Base-by-base conservation (phyloP, 2,113 vertebrate genomes). In the Barbus barbus region DNA sequence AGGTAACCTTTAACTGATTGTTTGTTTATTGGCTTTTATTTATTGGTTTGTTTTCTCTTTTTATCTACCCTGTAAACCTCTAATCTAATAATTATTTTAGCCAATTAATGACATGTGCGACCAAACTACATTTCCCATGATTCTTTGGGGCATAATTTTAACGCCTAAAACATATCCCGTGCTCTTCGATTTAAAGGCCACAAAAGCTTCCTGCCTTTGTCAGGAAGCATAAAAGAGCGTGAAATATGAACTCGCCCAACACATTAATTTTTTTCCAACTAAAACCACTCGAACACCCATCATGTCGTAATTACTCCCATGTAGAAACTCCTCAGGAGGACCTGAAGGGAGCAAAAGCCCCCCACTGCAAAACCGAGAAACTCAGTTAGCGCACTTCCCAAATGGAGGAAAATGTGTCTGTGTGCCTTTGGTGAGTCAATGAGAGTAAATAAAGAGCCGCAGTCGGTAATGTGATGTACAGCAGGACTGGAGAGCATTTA, bases 351-450 rank as follows among this genome's bases (percentile, higher is more conserved):
- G 75, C 20, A 38, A 36, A 36, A 36, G 38, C 73, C 38, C 83
- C 81, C 48, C 83, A 78, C 44, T 14, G 33, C 73, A 61, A 72
- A 82, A 51, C 36, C 20, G 8, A 26, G 46, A 82, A 78, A 85
- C 77, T 26, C 24, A 84, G 78, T 84, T 78, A 86, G 28, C 38
- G 76, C 61, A 44, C 13, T 78, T 84, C 38, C 84, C 71, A 31
- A 84, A 78, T n/a, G n/a, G n/a, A n/a, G n/a, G n/a, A n/a, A 73
- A 53, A 75, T 41, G 63, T 14, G 33, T 60, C 53, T 38, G 31
- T 58, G 53, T 7, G 51, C 31, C 13, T 78, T 78, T 22, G 18
- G 22, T 2, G 38, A n/a, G n/a, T n/a, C n/a, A n/a, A n/a, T n/a
- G n/a, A 65, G 58, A 61, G 38, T 28, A 80, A 80, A 80, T 58